phyloP scores from a whole-genome alignment of 2,113 vertebrate species.

The Lates calcarifer region DNA sequence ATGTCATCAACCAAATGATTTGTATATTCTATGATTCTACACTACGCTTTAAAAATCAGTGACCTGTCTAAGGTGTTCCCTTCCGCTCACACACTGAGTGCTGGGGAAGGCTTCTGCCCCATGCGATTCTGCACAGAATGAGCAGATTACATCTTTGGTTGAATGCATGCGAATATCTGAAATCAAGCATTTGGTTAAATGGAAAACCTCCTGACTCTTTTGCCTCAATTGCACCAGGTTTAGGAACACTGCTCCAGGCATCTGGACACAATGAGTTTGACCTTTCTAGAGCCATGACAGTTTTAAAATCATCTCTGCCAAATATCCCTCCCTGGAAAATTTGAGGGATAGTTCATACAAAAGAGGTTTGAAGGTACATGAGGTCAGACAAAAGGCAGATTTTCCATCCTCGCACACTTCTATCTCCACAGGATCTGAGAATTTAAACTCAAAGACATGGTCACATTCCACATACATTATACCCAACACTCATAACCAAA shows the following conservation, averaged over 20 bases:
- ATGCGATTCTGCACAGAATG: neutral
- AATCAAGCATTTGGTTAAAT: conserved; percentile 21
- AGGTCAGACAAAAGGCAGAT: conserved; percentile 50
- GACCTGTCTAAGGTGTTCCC: neutral
- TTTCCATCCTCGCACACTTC: conserved; percentile 46
- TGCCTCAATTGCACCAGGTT: conserved; percentile 15
- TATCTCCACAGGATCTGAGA: conserved; percentile 26
- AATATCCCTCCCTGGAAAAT: conserved; percentile 66
- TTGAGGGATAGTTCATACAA: conserved; percentile 34
- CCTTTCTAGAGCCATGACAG: conserved; percentile 31
- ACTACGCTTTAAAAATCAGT: neutral
- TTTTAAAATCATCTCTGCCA: conserved; percentile 43
- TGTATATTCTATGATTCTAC: neutral
- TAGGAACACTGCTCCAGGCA: conserved; percentile 26
- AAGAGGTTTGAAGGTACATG: conserved; percentile 49
- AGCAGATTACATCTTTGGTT: neutral
- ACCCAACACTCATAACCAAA: neutral
- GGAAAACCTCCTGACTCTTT: conserved; percentile 10
- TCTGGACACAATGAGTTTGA: conserved; percentile 47
- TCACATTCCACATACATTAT: conserved; percentile 2
- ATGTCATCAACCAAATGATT: neutral
- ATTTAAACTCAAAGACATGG: conserved; percentile 1
- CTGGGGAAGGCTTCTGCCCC: neutral
- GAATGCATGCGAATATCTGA: neutral
- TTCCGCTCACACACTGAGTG: neutral